Percentiles rank a stretch among this genome's conserved stretches.
Conservation (phyloP, 2,113 vertebrate genomes). For the Ancistrus triradiatus region DNA sequence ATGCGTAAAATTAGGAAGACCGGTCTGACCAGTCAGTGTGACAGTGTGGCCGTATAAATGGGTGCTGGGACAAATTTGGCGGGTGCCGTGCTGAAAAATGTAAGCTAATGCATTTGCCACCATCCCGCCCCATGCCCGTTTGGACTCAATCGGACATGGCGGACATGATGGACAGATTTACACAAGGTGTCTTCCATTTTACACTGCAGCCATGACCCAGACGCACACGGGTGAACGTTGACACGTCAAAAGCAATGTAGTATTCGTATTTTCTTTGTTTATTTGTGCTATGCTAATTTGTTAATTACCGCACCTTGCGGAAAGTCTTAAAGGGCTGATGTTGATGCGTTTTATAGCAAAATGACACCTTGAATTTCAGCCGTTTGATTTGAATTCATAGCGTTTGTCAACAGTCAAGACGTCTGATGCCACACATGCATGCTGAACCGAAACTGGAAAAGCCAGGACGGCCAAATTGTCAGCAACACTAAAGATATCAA, state of each 20-base stretch:
- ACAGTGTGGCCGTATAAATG: too few relatives aligned
- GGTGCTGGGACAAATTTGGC: background rate
- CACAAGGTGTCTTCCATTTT: background rate
- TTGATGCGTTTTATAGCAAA: background rate
- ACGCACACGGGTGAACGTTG: too few relatives aligned
- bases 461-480: slow-evolving; percentile 72
- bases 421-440: slow-evolving; percentile 55
- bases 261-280: too few relatives aligned
- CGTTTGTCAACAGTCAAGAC: slow-evolving; percentile 51
- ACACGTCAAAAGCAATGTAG: too few relatives aligned
- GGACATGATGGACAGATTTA: background rate
- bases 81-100: background rate
- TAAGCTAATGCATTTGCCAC: background rate
- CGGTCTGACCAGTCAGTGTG: too few relatives aligned
- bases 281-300: too few relatives aligned
- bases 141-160: background rate
- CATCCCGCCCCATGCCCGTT: background rate
- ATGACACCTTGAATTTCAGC: background rate
- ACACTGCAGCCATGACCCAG: background rate
- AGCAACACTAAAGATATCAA: slow-evolving; percentile 79
- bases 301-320: too few relatives aligned
- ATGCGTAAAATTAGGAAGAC: too few relatives aligned
- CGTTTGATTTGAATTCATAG: background rate
- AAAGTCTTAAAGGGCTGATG: background rate
- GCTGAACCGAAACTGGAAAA: slow-evolving; percentile 58